Conservation (phyloP, 2,113 vertebrate genomes). For the Pelmatolapia mariae region DNA sequence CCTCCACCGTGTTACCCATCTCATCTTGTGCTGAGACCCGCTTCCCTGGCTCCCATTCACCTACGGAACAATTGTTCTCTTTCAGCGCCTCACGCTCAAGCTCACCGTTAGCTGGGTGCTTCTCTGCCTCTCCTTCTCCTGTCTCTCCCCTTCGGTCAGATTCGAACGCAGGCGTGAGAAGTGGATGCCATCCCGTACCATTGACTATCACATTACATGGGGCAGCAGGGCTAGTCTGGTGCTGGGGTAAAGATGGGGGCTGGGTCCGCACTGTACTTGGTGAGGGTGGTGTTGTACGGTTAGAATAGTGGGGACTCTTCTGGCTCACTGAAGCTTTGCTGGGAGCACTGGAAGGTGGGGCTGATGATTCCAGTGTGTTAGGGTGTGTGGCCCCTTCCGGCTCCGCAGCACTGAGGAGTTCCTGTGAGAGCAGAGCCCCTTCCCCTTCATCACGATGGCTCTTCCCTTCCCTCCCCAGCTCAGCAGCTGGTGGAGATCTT, state of each 20-base stretch:
- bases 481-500: constrained; percentile 34
- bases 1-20: constrained; percentile 70
- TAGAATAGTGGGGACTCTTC: constrained; percentile 33
- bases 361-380: constrained; percentile 67
- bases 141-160: constrained; percentile 36
- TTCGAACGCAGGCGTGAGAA: constrained; percentile 41
- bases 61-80: constrained; percentile 89
- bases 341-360: constrained; percentile 71
- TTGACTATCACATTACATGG: constrained; percentile 98
- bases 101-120: constrained; percentile 67
- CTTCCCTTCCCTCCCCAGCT: constrained; percentile 27
- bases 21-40: constrained; percentile 78
- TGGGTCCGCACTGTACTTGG: constrained; percentile 58
- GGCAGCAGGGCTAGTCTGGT: constrained; percentile 64
- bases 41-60: constrained; percentile 82
- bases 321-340: constrained; percentile 49
- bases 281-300: not conserved
- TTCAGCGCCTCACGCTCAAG: constrained; percentile 91
- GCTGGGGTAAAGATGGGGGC: constrained; percentile 59
- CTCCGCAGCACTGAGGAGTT: constrained; percentile 36
- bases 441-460: constrained; percentile 54
- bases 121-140: not conserved
- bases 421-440: constrained; percentile 10
- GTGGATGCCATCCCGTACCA: constrained; percentile 75
- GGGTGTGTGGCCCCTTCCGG: constrained; percentile 12